Conservation (phyloP, 2,797 vertebrate species). For the Takifugu ocellatus region DNA sequence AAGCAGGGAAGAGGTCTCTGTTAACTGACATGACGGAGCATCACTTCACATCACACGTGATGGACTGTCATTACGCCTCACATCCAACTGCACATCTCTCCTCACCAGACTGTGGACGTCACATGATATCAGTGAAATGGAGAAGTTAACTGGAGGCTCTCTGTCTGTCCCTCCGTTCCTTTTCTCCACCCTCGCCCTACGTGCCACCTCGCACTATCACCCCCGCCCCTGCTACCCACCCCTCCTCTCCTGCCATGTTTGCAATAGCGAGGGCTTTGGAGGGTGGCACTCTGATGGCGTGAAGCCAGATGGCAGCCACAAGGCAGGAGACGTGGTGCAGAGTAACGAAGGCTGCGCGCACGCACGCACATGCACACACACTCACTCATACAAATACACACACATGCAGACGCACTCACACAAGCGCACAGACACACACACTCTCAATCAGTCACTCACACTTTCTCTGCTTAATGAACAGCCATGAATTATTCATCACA, state of each 20-base stretch:
- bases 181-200: constrained; percentile 17
- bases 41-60: constrained; percentile 59
- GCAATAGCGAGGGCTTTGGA: constrained; percentile 69
- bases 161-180: constrained; percentile 12
- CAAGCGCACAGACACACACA: constrained; percentile 52
- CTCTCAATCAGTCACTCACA: constrained; percentile 62
- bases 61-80: constrained; percentile 57
- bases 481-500: constrained; percentile 73
- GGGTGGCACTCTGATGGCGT: constrained; percentile 78
- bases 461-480: constrained; percentile 73
- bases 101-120: constrained; percentile 69
- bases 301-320: constrained; percentile 84
- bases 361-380: constrained; percentile 39
- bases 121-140: constrained; percentile 65
- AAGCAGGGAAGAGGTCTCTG: constrained; percentile 12
- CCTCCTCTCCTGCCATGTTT: constrained; percentile 65
- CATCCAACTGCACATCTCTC: constrained; percentile 59
- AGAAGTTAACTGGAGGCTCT: constrained; percentile 63
- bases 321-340: constrained; percentile 74
- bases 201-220: constrained; percentile 3
- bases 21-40: constrained; percentile 46
- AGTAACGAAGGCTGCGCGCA: constrained; percentile 54
- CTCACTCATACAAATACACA: constrained; percentile 32
- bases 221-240: not conserved
- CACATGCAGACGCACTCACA: constrained; percentile 42